These are phyloP conservation scores for Drosophila formosana DNA, from an alignment of 2,888 invertebrate species.

Conservation along the genomic window DNA sequence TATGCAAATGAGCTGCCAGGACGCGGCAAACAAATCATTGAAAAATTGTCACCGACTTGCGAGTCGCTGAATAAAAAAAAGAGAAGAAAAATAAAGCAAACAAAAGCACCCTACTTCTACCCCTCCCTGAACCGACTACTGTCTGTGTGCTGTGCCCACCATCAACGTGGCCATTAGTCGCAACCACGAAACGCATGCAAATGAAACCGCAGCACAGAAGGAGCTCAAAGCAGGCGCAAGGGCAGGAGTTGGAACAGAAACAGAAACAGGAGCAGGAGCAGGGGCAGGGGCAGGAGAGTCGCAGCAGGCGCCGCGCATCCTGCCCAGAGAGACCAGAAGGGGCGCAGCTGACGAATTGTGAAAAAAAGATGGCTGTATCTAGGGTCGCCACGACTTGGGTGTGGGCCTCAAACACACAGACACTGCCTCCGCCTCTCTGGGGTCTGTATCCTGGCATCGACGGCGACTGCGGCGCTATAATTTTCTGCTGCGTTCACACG, in stretches of 20 bases:
- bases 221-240: slow-evolving; percentile 15
- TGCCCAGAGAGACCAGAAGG: slow-evolving; percentile 33
- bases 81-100: slow-evolving; percentile 33
- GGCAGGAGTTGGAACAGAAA: slow-evolving; percentile 9
- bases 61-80: slow-evolving; percentile 40
- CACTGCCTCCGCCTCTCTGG: neutral
- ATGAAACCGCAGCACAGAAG: slow-evolving; percentile 71
- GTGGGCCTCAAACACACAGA: slow-evolving; percentile 17
- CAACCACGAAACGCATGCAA: slow-evolving; percentile 78
- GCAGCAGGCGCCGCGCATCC: slow-evolving; percentile 41
- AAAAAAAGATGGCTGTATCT: slow-evolving; percentile 71
- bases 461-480: slow-evolving; percentile 49
- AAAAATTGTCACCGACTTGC: slow-evolving; percentile 82
- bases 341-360: slow-evolving; percentile 82
- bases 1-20: slow-evolving; percentile 76
- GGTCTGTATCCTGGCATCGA: slow-evolving; percentile 27
- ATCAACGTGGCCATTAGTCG: slow-evolving; percentile 72
- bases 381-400: slow-evolving; percentile 21
- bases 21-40: slow-evolving; percentile 79
- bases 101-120: slow-evolving; percentile 10
- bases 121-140: slow-evolving; percentile 6
- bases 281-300: slow-evolving; percentile 15
- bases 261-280: no score
- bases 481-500: slow-evolving; percentile 78
- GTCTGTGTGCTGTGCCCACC: slow-evolving; percentile 40